Evolutionary conservation across 2,113 vertebrate species (phyloP).

Genomic region (Porphyrio hochstetteri): DNA sequence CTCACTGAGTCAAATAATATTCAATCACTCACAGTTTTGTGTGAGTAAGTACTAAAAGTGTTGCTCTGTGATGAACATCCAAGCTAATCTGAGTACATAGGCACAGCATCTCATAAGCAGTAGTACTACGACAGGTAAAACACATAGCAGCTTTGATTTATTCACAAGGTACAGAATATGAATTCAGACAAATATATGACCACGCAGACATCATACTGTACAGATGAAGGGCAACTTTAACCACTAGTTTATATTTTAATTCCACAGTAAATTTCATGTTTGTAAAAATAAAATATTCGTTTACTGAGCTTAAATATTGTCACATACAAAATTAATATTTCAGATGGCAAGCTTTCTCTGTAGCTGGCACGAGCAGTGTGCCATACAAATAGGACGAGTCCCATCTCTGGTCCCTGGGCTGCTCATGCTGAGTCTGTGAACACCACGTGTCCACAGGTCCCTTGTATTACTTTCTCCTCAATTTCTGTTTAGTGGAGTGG

Average conservation of each 20-base stretch:
- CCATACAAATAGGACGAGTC: neutral
- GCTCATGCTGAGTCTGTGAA: neutral
- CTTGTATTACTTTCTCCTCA: neutral
- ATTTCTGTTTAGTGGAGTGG: neutral
- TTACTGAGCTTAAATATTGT: neutral
- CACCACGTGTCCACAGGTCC: neutral
- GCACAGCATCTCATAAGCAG: neutral
- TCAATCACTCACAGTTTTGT: neutral
- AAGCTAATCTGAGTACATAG: neutral
- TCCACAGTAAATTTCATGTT: neutral
- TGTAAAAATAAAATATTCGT: neutral
- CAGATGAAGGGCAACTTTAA: neutral
- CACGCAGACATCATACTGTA: neutral
- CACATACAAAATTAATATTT: neutral
- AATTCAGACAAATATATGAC: neutral
- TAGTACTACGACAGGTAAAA: neutral
- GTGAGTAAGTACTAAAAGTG: neutral
- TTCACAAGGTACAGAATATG: neutral
- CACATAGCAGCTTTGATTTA: neutral
- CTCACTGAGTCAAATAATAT: neutral
- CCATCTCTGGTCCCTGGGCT: neutral
- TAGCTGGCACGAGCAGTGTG: neutral
- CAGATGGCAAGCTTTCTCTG: neutral
- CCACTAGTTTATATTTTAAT: neutral
- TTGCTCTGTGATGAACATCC: neutral